A percentile compares a stretch with the other conserved stretches of the same genome.
phyloP scores from a whole-genome alignment of 2,113 vertebrate species.

The Corythornis madagascariensis region DNA sequence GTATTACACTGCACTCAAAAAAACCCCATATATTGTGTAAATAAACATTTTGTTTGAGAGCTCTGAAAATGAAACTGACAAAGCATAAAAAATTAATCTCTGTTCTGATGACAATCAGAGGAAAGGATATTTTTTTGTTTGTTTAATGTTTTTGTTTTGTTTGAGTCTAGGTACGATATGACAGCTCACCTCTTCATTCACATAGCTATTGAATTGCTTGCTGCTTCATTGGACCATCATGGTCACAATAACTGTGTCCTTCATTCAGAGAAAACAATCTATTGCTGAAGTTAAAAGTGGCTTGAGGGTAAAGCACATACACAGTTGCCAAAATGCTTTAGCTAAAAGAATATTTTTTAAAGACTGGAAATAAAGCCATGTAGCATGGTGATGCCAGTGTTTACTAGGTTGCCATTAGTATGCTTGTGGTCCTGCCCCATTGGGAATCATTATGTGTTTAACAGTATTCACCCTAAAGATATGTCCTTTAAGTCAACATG shows the following conservation, averaged over 20 bases:
- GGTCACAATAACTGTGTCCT: background rate
- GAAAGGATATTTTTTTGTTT: background rate
- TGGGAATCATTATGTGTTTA: background rate
- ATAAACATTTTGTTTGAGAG: background rate
- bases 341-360: background rate
- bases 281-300: background rate
- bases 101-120: background rate
- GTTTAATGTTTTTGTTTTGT: background rate
- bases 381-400: background rate
- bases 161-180: background rate
- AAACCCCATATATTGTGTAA: background rate
- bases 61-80: background rate
- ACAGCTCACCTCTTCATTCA: background rate
- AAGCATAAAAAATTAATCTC: background rate
- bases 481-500: background rate
- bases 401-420: background rate
- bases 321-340: background rate
- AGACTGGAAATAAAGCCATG: background rate
- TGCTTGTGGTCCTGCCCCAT: background rate
- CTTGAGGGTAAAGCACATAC: background rate
- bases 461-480: background rate
- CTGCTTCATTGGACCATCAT: background rate
- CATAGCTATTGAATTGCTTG: background rate
- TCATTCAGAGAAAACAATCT: background rate
- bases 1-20: background rate